Conservation (phyloP, 2,797 vertebrate genomes). For the Eulemur coronatus region DNA sequence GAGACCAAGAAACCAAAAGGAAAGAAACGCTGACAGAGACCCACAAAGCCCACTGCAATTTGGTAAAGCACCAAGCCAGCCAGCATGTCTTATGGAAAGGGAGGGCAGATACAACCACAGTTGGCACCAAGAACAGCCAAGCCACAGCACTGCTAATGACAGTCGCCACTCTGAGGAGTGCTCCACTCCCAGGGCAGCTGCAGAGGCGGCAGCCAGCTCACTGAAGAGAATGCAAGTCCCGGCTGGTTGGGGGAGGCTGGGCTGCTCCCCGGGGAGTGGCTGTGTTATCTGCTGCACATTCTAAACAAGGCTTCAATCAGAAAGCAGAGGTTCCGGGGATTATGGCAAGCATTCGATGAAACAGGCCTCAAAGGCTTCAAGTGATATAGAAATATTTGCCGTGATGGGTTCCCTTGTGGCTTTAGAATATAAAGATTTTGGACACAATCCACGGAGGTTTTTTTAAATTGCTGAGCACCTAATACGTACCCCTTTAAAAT, state of each 20-base stretch:
- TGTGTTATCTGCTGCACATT: neutral
- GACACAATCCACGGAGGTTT: neutral
- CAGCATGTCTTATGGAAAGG: neutral
- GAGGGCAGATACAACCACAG: neutral
- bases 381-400: neutral
- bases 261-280: neutral
- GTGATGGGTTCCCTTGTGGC: neutral
- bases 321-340: neutral
- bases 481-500: neutral
- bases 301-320: neutral
- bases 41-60: neutral
- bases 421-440: neutral
- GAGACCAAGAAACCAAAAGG: neutral
- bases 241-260: neutral
- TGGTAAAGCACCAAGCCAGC: slow-evolving; percentile 1
- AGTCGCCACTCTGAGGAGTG: neutral
- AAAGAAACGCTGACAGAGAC: slow-evolving; percentile 10
- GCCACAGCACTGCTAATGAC: neutral
- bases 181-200: neutral
- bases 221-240: slow-evolving; percentile 32
- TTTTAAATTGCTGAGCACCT: neutral
- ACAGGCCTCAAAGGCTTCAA: neutral
- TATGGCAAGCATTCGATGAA: neutral
- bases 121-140: neutral
- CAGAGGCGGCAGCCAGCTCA: neutral